Conservation (phyloP, 2,797 vertebrate species). For the Anolis apletophallus region DNA sequence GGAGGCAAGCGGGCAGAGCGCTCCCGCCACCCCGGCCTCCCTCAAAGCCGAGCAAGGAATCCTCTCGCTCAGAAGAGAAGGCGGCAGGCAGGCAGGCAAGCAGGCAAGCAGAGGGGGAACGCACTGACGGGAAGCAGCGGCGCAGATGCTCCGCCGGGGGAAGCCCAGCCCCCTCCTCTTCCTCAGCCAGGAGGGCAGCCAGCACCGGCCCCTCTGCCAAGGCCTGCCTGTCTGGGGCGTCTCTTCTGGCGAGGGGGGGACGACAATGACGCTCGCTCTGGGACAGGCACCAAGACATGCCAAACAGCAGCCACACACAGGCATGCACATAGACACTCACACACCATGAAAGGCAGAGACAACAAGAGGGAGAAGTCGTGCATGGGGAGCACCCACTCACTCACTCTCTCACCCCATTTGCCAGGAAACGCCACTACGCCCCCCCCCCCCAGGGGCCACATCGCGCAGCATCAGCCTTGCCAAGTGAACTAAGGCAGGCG, state of each 20-base stretch:
- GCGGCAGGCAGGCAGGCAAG: too few species aligned
- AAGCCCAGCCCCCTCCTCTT: slow-evolving; percentile 32
- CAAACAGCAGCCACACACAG: slow-evolving; percentile 8
- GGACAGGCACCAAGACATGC: too few species aligned
- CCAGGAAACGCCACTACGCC: too few species aligned
- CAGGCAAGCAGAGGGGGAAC: background rate
- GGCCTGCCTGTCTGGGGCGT: background rate
- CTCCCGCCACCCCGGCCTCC: slow-evolving; percentile 55
- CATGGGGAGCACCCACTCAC: too few species aligned
- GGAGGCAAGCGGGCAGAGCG: slow-evolving; percentile 45
- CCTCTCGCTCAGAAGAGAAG: too few species aligned
- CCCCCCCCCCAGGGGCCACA: too few species aligned
- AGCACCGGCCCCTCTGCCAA: too few species aligned
- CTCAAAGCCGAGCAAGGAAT: background rate
- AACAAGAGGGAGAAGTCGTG: background rate
- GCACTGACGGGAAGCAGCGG: slow-evolving; percentile 35
- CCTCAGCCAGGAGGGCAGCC: too few species aligned
- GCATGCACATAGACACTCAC: background rate
- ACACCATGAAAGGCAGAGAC: background rate
- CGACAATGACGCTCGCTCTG: slow-evolving; percentile 33
- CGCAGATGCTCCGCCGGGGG: slow-evolving; percentile 61
- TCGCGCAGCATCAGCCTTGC: too few species aligned
- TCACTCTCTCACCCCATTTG: too few species aligned
- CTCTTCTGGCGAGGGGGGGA: slow-evolving; percentile 61
- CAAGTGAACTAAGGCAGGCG: too few species aligned